phyloP scores from a whole-genome alignment of 2,797 vertebrate genomes.

The Botia almorhae region DNA sequence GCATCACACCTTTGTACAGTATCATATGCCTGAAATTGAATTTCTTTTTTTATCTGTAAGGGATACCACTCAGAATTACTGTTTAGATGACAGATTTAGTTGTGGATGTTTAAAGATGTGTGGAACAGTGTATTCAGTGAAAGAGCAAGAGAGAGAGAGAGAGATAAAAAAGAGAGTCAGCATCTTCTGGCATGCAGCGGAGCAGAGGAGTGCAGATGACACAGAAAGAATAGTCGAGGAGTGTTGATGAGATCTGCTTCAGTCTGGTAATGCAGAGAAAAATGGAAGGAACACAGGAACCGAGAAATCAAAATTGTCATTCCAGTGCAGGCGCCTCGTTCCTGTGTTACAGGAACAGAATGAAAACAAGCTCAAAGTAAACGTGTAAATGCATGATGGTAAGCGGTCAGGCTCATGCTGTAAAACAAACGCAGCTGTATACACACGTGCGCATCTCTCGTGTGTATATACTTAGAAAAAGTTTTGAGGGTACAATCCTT shows the following conservation, averaged over 20 bases:
- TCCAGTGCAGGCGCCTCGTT: constrained; percentile 60
- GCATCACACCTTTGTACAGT: constrained; percentile 27
- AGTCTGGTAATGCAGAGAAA: neutral
- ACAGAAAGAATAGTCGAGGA: neutral
- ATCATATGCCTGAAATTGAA: constrained; percentile 23
- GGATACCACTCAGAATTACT: constrained; percentile 30
- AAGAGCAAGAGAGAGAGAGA: neutral
- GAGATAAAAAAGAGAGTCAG: neutral
- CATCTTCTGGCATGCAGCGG: neutral
- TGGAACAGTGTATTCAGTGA: constrained; percentile 42
- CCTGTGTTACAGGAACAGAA: constrained; percentile 54
- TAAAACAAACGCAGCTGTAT: constrained; percentile 61
- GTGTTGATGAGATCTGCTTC: neutral
- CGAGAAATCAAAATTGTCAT: constrained; percentile 53
- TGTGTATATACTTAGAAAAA: constrained; percentile 52
- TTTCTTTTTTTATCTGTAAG: constrained; percentile 26
- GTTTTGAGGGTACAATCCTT: constrained; percentile 71
- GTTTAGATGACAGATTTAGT: constrained; percentile 32
- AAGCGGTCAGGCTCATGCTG: constrained; percentile 63
- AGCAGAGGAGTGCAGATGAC: neutral
- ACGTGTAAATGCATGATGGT: constrained; percentile 55
- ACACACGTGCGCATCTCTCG: constrained; percentile 44
- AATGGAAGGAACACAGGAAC: neutral
- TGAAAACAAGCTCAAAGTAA: constrained; percentile 47
- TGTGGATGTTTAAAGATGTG: constrained; percentile 44